Evolutionary conservation across 2,888 invertebrate species (phyloP).

Genomic region (Pachydiplax longipennis): DNA sequence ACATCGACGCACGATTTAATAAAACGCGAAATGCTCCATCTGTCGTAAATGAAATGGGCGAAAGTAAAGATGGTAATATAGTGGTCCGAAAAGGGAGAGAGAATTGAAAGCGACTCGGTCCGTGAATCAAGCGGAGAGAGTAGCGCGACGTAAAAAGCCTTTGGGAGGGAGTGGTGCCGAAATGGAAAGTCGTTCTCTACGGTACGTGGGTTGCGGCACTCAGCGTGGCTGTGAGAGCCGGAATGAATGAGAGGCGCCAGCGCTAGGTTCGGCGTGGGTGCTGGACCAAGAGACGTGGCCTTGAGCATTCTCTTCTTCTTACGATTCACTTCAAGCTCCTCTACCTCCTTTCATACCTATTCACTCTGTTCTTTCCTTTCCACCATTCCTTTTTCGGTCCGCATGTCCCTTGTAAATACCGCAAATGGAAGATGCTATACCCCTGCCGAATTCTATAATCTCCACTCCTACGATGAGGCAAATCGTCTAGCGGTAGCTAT

Average conservation of each 20-base stretch:
- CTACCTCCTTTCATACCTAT: neutral
- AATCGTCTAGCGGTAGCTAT: too few relatives aligned
- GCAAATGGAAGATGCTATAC: too few relatives aligned
- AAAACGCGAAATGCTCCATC: neutral
- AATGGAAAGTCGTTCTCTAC: neutral
- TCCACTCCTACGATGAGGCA: too few relatives aligned
- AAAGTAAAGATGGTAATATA: neutral
- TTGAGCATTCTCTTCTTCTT: neutral
- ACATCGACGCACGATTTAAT: neutral
- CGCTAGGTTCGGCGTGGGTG: constrained; percentile 13
- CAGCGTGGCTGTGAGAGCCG: neutral
- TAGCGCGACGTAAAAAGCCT: neutral
- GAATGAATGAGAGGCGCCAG: constrained; percentile 35
- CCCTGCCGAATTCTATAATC: neutral
- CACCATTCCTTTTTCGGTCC: neutral
- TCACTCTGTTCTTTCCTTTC: neutral
- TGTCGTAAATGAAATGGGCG: neutral
- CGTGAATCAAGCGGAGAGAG: too few relatives aligned
- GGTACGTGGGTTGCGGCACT: neutral
- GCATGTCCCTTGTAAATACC: too few relatives aligned
- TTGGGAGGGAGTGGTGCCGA: neutral
- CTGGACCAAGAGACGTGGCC: neutral
- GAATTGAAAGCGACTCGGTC: neutral
- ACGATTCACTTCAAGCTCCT: neutral
- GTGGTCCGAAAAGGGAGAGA: neutral